Evolutionary conservation across 2,888 invertebrate genomes (phyloP).

Genomic region (Sinhomidia bicolor): DNA sequence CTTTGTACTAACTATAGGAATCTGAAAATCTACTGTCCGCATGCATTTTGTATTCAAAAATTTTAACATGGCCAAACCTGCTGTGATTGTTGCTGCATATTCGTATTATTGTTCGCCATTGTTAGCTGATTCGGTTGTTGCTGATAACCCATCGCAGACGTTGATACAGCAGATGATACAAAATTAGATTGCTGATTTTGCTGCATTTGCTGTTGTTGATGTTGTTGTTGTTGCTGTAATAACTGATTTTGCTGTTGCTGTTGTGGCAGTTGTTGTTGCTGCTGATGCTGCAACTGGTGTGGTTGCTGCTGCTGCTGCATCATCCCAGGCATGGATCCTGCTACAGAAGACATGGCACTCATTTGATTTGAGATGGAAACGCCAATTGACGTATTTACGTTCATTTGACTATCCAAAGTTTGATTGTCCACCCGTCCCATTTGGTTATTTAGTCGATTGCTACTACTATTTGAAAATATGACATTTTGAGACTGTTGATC

Average conservation of each 20-base stretch:
- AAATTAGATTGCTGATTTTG: constrained; percentile 61
- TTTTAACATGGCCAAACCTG: constrained; percentile 35
- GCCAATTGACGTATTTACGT: constrained; percentile 73
- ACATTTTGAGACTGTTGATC: constrained; percentile 72
- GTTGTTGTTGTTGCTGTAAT: constrained; percentile 67
- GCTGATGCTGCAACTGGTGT: constrained; percentile 61
- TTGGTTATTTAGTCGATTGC: constrained; percentile 71
- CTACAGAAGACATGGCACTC: constrained; percentile 62
- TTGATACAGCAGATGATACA: constrained; percentile 45
- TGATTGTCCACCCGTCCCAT: constrained; percentile 78
- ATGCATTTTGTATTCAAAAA: no score
- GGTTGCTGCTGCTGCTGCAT: constrained; percentile 62
- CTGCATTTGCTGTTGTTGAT: constrained; percentile 74
- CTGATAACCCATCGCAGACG: constrained; percentile 61
- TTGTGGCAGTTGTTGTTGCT: constrained; percentile 50
- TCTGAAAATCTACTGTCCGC: no score
- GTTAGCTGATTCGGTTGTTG: constrained; percentile 72
- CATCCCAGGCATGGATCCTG: constrained; percentile 58
- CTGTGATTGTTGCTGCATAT: constrained; percentile 59
- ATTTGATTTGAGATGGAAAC: constrained; percentile 58
- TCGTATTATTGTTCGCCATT: constrained; percentile 56
- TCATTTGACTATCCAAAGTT: constrained; percentile 72
- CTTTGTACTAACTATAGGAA: no score
- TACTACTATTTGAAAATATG: constrained; percentile 77
- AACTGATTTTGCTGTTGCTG: constrained; percentile 63